A percentile compares a stretch with the other conserved stretches of the same genome.
Evolutionary conservation across 2,113 vertebrate species (phyloP).

Genomic region (Sphaerodactylus townsendi): DNA sequence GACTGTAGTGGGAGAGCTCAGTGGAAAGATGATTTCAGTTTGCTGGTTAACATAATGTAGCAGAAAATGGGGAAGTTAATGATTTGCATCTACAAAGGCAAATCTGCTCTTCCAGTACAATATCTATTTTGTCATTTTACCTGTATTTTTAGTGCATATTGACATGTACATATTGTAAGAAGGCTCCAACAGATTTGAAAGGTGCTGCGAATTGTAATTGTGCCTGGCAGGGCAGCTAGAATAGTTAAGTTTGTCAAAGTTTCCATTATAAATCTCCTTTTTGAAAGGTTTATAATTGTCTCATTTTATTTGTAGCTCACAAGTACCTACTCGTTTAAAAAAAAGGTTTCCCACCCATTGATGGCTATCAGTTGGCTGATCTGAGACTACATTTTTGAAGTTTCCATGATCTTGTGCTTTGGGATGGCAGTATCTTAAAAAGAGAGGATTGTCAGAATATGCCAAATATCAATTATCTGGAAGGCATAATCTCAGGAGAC

Average conservation of each 20-base stretch:
- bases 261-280: conserved; percentile 60
- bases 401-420: background rate
- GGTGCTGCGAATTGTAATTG: conserved; percentile 48
- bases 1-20: conserved; percentile 21
- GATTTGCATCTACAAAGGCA: conserved; percentile 24
- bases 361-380: conserved; percentile 25
- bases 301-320: conserved; percentile 57
- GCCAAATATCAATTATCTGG: background rate
- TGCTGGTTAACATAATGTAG: conserved; percentile 7
- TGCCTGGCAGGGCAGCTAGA: conserved; percentile 52
- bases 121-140: conserved; percentile 50
- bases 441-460: background rate
- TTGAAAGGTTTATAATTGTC: conserved; percentile 54
- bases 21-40: conserved; percentile 22
- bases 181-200: conserved; percentile 47
- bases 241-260: conserved; percentile 59
- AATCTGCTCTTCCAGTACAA: conserved; percentile 53
- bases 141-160: conserved; percentile 66
- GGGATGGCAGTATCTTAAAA: background rate
- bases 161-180: conserved; percentile 23
- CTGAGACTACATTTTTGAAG: background rate
- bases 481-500: background rate
- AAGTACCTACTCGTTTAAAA: background rate
- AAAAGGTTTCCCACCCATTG: background rate
- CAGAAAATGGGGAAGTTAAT: conserved; percentile 6